phyloP scores from a whole-genome alignment of 2,888 invertebrate species.

The Nezara viridula region DNA sequence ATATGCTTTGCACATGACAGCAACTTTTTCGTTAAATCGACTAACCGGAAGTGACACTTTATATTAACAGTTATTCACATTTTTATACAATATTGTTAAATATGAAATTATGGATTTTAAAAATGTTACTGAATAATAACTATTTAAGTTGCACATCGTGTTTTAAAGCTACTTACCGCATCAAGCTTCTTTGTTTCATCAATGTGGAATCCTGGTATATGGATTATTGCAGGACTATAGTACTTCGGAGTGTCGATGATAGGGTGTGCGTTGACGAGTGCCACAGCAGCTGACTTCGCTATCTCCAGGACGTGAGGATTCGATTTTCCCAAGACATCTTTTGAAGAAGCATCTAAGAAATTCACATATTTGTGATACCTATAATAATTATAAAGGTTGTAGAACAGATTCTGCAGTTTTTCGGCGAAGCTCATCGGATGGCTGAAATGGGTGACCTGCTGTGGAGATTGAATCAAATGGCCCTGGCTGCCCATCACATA shows the following conservation, averaged over 20 bases:
- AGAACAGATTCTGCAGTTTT: slow-evolving; percentile 15
- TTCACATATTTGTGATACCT: neutral
- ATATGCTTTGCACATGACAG: too few relatives aligned
- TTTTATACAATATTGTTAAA: too few relatives aligned
- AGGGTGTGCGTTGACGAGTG: slow-evolving; percentile 7
- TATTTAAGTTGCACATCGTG: too few relatives aligned
- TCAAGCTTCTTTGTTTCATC: slow-evolving; percentile 16
- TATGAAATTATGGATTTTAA: too few relatives aligned
- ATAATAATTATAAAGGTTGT: neutral
- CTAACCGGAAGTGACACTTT: too few relatives aligned
- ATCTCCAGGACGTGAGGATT: neutral
- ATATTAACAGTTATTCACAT: too few relatives aligned
- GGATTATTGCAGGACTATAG: neutral
- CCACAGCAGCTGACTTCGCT: neutral
- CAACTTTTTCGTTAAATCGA: too few relatives aligned
- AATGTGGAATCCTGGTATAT: neutral
- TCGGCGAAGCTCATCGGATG: slow-evolving; percentile 2
- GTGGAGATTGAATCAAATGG: neutral
- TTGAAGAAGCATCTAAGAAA: neutral
- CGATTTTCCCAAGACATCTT: neutral
- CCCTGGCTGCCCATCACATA: neutral
- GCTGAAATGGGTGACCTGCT: neutral
- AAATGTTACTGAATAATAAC: too few relatives aligned
- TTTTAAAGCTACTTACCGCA: slow-evolving; percentile 10
- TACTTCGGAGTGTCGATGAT: neutral